These are phyloP conservation scores for Baryphthengus martii DNA, from an alignment of 2,113 vertebrate genomes.

Conservation along the genomic window DNA sequence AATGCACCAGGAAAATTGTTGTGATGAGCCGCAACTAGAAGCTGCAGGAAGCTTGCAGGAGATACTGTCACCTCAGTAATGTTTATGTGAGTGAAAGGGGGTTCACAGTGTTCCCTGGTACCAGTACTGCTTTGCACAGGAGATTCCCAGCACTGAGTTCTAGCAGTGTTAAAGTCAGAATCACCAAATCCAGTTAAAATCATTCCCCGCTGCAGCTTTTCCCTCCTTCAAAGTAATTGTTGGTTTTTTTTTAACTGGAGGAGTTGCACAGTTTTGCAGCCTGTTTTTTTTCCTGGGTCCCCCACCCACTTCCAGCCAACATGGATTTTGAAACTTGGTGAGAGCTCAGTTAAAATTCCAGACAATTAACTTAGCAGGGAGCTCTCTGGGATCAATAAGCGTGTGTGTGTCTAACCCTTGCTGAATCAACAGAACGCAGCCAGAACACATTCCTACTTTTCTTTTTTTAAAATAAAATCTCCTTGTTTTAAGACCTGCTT, in stretches of 20 bases:
- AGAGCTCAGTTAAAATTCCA: constrained; percentile 67
- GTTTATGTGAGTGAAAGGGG: background rate
- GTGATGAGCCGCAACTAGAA: background rate
- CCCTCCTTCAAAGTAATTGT: background rate
- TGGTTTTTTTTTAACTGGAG: background rate
- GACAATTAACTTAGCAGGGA: constrained; percentile 64
- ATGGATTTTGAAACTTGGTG: constrained; percentile 66
- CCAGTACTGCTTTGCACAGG: background rate
- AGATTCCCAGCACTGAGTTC: background rate
- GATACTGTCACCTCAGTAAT: background rate
- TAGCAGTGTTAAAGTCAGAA: background rate
- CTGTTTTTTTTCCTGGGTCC: constrained; percentile 28
- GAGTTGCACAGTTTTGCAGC: constrained; percentile 5
- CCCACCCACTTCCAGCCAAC: constrained; percentile 49
- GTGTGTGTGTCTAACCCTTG: constrained; percentile 51
- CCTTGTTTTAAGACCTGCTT: constrained; percentile 59
- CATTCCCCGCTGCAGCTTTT: background rate
- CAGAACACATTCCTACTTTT: constrained; percentile 43
- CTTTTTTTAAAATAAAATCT: constrained; percentile 39
- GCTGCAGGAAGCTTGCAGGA: background rate
- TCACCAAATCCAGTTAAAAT: background rate
- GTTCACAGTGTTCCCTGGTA: background rate
- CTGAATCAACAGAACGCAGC: constrained; percentile 60
- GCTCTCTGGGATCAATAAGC: constrained; percentile 56
- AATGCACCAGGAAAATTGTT: background rate